Evolutionary conservation across 2,797 vertebrate genomes (phyloP), one percentile per base, ranked within the genome.

Genomic region (Melanogrammus aeglefinus): DNA sequence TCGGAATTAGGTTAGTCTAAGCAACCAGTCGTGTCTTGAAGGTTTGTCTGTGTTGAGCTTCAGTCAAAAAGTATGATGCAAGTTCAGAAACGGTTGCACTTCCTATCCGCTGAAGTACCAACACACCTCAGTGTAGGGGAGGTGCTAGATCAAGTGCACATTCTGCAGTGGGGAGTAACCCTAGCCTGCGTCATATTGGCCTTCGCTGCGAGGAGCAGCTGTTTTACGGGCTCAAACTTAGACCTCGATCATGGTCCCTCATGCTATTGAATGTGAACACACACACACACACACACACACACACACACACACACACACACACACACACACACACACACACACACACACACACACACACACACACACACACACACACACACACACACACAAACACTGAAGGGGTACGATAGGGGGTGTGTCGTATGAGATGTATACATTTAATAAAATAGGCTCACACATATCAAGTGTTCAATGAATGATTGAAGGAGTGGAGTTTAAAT

Each of bases 131-230:
- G 51, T 76, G 76, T 81, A 24, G 35, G 38, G 47, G n/a, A 3
- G n/a, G 27, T 38, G 14, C 33, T 33, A 29, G 77, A 33, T 27
- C 85, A 91, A 90, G 76, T 87, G 91, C 83, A 72, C 76, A 80
- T 81, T 74, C 79, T 88, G 94, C 92, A 91, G 33, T 81, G n/a
- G 80, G 84, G 41, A 81, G 92, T 88, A 94, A 94, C 79, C 81
- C 75, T 77, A 93, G 31, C 79, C 87, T 13, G 77, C 78, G 41
- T 38, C 63, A 73, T 83, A 88, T 79, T 81, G 1, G 29, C 91
- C 91, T 86, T 89, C 81, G 76, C 87, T 86, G 57, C 76, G 44
- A 78, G 79, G 74, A 83, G 72, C 93, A 94, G 93, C 93, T 94
- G 93, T 89, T 81, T n/a, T 80, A 24, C 36, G 66, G 66, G 75